Percentiles rank a stretch among this genome's conserved stretches.
Evolutionary conservation across 2,888 invertebrate genomes (phyloP).

Genomic region (Cheilosia vulpina): DNA sequence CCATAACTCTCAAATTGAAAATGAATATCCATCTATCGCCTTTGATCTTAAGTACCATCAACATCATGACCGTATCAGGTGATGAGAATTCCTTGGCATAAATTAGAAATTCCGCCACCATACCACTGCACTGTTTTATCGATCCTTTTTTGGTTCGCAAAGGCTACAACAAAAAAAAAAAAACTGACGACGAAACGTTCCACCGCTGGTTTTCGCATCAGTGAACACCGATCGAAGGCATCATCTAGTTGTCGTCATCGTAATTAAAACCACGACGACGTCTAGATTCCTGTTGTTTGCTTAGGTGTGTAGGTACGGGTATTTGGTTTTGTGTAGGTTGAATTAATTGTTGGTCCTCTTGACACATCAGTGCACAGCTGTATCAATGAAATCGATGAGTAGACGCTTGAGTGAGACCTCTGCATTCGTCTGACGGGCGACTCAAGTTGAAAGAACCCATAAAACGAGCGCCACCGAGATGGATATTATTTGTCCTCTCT

Average conservation of each 20-base stretch:
- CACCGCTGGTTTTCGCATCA: slow-evolving; percentile 1
- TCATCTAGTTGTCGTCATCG: slow-evolving; percentile 3
- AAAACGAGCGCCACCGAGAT: slow-evolving; percentile 26
- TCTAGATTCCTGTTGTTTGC: slow-evolving; percentile 17
- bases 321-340: slow-evolving; percentile 25
- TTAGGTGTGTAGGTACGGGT: not conserved
- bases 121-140: not conserved
- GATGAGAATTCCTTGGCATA: slow-evolving; percentile 52
- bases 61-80: slow-evolving; percentile 44
- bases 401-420: not conserved
- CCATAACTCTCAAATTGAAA: slow-evolving; percentile 64
- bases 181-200: not conserved
- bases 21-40: slow-evolving; percentile 48
- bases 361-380: slow-evolving; percentile 19
- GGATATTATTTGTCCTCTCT: slow-evolving; percentile 17
- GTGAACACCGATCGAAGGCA: not conserved
- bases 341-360: slow-evolving; percentile 20
- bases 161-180: not conserved
- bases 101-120: slow-evolving; percentile 41
- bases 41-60: slow-evolving; percentile 66
- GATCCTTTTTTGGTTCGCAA: not conserved
- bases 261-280: slow-evolving; percentile 38
- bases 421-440: slow-evolving; percentile 1
- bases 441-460: slow-evolving; percentile 66
- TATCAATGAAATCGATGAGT: slow-evolving; percentile 13